A percentile compares a stretch with the other conserved stretches of the same genome.
Evolutionary conservation across 53 echinoderm and acorn worm genomes (phyloP).

Genomic region (Holothuria leucospilota): DNA sequence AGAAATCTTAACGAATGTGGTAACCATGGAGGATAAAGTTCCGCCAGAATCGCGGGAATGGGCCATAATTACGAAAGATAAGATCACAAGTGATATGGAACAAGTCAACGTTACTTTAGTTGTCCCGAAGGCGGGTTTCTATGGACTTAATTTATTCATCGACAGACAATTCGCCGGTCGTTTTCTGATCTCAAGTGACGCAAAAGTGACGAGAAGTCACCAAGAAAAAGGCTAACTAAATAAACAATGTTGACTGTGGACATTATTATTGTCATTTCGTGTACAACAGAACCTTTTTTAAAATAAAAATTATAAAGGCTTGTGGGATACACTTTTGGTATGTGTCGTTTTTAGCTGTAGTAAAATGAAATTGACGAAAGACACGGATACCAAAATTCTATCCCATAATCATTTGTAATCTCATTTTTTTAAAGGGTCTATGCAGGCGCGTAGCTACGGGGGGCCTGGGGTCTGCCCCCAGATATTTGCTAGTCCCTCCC

Average conservation of each 20-base stretch:
- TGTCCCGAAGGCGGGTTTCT: conserved; percentile 9
- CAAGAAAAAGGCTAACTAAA: neutral
- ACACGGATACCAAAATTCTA: too few relatives aligned
- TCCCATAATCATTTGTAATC: too few relatives aligned
- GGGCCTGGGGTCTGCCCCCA: too few relatives aligned
- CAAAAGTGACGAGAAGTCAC: conserved; percentile 2
- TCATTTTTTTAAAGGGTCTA: too few relatives aligned
- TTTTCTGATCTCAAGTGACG: conserved; percentile 3
- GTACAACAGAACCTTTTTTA: too few relatives aligned
- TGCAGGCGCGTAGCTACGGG: too few relatives aligned
- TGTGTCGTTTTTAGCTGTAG: too few relatives aligned
- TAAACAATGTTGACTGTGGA: neutral
- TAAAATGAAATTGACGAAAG: too few relatives aligned
- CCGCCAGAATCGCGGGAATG: neutral
- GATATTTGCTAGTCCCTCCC: too few relatives aligned
- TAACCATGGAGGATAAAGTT: neutral
- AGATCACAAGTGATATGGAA: neutral
- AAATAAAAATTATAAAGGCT: too few relatives aligned
- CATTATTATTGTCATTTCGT: too few relatives aligned
- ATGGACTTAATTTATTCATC: conserved; percentile 9
- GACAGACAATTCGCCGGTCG: conserved; percentile 22
- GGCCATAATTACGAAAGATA: neutral
- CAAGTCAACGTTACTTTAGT: neutral
- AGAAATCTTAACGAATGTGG: conserved; percentile 5
- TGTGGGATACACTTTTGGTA: too few relatives aligned